These are phyloP conservation scores for Heteromurus nitidus DNA, from an alignment of 2,888 invertebrate genomes.

Conservation along the genomic window DNA sequence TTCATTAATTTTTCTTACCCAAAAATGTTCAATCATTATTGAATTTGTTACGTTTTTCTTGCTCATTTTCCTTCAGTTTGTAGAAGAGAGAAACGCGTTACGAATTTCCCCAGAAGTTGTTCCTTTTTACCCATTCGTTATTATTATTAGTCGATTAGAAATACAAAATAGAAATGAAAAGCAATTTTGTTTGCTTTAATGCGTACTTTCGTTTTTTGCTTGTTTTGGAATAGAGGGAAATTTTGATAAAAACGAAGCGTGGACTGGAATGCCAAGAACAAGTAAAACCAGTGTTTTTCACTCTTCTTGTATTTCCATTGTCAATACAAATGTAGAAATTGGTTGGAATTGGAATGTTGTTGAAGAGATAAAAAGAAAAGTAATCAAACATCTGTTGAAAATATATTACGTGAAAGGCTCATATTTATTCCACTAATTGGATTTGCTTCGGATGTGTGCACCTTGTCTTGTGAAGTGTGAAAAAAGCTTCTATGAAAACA, in stretches of 20 bases:
- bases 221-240: neutral
- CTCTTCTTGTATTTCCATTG: neutral
- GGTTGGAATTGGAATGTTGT: neutral
- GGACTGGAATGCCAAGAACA: neutral
- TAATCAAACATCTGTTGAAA: neutral
- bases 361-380: neutral
- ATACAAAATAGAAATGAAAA: neutral
- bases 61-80: neutral
- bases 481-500: no score
- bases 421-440: constrained; percentile 15
- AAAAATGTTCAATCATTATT: constrained; percentile 8
- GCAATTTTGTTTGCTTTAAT: no score
- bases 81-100: neutral
- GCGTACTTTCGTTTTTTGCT: no score
- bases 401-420: neutral
- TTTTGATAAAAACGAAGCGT: neutral
- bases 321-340: neutral
- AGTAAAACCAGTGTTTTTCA: neutral
- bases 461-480: neutral
- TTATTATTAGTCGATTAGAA: neutral
- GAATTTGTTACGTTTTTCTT: constrained; percentile 18
- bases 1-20: constrained; percentile 7
- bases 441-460: neutral
- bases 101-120: neutral
- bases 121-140: neutral